phyloP scores from a whole-genome alignment of 2,888 invertebrate species.

The Calliopum simillimum region DNA sequence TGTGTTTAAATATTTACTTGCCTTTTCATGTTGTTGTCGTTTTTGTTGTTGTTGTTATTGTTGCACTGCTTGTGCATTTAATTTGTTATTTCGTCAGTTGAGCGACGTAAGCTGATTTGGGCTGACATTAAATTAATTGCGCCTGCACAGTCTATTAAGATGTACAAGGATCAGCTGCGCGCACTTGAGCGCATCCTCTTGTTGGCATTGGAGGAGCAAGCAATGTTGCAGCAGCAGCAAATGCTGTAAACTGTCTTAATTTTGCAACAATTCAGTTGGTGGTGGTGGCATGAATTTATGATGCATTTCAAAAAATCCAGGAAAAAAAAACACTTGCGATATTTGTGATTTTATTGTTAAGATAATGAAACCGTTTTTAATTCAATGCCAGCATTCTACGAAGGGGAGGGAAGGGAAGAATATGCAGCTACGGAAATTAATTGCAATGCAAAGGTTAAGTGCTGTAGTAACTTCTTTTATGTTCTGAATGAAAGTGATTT shows the following conservation, averaged over 20 bases:
- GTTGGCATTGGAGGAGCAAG: background rate
- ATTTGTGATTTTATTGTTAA: background rate
- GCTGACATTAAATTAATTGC: constrained; percentile 25
- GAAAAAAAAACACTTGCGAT: background rate
- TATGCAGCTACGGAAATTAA: background rate
- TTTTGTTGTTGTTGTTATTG: background rate
- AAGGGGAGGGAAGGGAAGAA: too few relatives aligned
- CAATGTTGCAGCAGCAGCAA: background rate
- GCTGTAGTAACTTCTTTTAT: too few relatives aligned
- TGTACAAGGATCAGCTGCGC: background rate
- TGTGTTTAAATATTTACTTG: background rate
- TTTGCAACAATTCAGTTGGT: constrained; percentile 12
- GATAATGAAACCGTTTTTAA: too few relatives aligned
- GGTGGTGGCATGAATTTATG: constrained; percentile 12
- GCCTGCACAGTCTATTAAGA: constrained; percentile 17
- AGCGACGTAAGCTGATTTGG: constrained; percentile 24
- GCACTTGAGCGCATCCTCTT: background rate
- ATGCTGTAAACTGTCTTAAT: background rate
- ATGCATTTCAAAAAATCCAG: background rate
- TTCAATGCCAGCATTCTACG: too few relatives aligned
- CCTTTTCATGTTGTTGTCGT: background rate
- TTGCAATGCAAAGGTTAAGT: background rate
- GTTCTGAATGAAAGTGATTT: too few relatives aligned
- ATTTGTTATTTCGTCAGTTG: constrained; percentile 23
- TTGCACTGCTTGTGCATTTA: constrained; percentile 3